Evolutionary conservation across 2,113 vertebrate genomes (phyloP).

Genomic region (Heliornis fulica): DNA sequence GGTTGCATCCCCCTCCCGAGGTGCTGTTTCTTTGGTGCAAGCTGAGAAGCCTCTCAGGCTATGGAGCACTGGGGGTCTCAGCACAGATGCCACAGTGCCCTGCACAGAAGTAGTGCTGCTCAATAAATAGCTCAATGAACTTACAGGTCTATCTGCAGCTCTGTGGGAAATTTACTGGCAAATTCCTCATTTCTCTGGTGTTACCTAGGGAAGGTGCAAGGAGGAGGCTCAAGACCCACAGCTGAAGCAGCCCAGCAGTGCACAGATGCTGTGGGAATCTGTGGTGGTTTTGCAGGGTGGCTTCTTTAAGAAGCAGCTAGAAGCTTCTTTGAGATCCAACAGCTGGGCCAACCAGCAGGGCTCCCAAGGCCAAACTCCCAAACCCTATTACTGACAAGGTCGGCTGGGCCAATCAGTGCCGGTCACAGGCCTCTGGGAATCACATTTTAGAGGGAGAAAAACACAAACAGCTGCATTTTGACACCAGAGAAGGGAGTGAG

Average conservation of each 20-base stretch:
- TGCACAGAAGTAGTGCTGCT: not conserved
- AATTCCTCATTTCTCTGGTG: not conserved
- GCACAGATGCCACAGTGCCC: not conserved
- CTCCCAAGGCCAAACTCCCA: too few relatives aligned
- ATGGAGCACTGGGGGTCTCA: fast-evolving
- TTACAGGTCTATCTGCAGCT: not conserved
- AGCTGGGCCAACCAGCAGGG: too few relatives aligned
- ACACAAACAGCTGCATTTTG: too few relatives aligned
- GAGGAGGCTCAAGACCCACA: not conserved
- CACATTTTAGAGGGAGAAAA: too few relatives aligned
- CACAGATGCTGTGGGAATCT: not conserved
- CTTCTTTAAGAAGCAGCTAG: too few relatives aligned
- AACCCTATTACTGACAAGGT: too few relatives aligned
- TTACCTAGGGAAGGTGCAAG: fast-evolving
- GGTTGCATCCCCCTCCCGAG: not conserved
- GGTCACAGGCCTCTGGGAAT: too few relatives aligned
- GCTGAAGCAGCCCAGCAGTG: not conserved
- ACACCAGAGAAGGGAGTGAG: too few relatives aligned
- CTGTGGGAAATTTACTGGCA: not conserved
- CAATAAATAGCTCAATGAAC: not conserved
- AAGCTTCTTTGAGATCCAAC: too few relatives aligned
- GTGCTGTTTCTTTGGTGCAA: not conserved
- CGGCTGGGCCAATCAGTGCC: too few relatives aligned
- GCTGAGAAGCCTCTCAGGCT: not conserved
- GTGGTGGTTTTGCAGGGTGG: too few relatives aligned